Percentiles rank a stretch among this genome's conserved stretches.
Evolutionary conservation across 2,888 invertebrate species (phyloP).

Genomic region (Xestia xanthographa): DNA sequence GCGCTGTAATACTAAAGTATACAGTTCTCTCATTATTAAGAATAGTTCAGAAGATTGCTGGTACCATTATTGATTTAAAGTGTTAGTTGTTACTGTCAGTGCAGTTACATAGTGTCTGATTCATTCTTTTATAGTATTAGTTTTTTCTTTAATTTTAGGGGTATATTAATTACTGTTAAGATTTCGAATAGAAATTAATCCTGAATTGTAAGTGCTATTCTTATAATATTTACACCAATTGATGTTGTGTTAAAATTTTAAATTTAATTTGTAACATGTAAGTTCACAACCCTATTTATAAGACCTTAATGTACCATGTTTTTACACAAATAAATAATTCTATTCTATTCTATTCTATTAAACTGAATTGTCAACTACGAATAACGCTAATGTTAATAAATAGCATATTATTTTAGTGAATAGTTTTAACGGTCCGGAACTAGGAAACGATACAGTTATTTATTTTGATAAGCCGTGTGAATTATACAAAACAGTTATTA

Average conservation of each 20-base stretch:
- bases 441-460: constrained; percentile 43
- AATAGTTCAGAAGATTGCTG: neutral
- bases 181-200: too few species aligned
- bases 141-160: too few species aligned
- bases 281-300: too few species aligned
- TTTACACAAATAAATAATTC: too few species aligned
- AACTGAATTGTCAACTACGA: constrained; percentile 23
- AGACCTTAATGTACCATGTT: too few species aligned
- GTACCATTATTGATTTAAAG: neutral
- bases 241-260: too few species aligned
- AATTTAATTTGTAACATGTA: too few species aligned
- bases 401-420: constrained; percentile 24
- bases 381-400: neutral
- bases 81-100: neutral
- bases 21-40: neutral
- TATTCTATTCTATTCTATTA: too few species aligned
- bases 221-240: too few species aligned
- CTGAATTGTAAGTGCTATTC: too few species aligned
- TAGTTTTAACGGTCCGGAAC: constrained; percentile 32
- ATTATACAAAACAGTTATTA: constrained; percentile 10
- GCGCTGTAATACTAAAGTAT: constrained; percentile 2
- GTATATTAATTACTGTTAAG: too few species aligned
- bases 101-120: neutral
- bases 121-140: neutral
- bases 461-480: constrained; percentile 20